These are phyloP conservation scores for Tetranychus piercei DNA, from an alignment of 2,888 invertebrate genomes.

Conservation along the genomic window DNA sequence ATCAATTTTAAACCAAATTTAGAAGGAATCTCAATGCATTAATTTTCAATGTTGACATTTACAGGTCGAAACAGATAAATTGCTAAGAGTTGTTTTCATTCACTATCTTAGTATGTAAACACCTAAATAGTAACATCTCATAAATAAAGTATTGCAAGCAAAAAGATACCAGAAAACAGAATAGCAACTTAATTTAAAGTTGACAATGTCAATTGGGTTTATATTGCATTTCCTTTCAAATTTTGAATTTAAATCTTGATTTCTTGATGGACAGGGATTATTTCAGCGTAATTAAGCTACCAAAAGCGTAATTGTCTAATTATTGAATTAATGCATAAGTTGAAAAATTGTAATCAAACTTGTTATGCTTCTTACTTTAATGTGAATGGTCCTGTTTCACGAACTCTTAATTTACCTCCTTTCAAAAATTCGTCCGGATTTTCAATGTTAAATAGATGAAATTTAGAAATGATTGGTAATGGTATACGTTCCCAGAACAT, in stretches of 20 bases:
- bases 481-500: conserved; percentile 18
- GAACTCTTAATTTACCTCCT: conserved; percentile 19
- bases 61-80: no score
- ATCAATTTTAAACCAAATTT: background rate
- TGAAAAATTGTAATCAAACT: background rate
- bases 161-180: no score
- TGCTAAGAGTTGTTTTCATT: no score
- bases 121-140: no score
- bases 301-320: background rate
- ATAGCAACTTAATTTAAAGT: no score
- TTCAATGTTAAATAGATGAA: conserved; percentile 24
- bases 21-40: background rate
- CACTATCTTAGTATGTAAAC: no score
- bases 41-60: no score
- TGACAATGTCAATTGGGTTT: no score
- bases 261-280: no score
- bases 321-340: background rate
- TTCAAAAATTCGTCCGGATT: conserved; percentile 20
- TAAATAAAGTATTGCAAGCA: no score
- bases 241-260: no score
- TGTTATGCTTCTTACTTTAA: conserved; percentile 14
- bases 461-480: conserved; percentile 22
- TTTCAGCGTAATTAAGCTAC: background rate
- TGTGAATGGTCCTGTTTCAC: conserved; percentile 23
- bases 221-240: no score